Percentiles rank a stretch among this genome's conserved stretches.
phyloP scores from a whole-genome alignment of 2,888 invertebrate genomes.

The Camponotus fellah region DNA sequence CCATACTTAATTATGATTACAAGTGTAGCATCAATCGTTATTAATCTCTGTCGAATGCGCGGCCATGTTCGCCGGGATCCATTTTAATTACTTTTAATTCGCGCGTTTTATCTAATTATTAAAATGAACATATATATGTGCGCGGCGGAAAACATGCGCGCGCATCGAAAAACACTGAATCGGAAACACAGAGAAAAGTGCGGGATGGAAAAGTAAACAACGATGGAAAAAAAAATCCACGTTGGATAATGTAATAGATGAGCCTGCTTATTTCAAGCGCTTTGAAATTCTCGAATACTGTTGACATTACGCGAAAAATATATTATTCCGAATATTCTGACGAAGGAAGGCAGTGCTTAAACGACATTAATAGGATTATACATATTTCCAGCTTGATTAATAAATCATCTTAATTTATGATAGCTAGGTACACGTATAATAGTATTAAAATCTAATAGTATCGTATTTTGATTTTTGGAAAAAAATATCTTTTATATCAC shows the following conservation, averaged over 20 bases:
- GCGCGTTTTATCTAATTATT: constrained; percentile 61
- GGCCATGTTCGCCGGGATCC: constrained; percentile 62
- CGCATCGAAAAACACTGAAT: constrained; percentile 31
- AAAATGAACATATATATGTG: constrained; percentile 54
- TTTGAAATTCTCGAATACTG: constrained; percentile 12
- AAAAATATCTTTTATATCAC: neutral
- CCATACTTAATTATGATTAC: constrained; percentile 71
- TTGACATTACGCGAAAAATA: neutral
- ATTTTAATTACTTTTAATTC: constrained; percentile 70
- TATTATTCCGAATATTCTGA: neutral
- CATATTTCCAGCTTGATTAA: neutral
- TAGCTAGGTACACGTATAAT: neutral
- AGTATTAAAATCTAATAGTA: neutral
- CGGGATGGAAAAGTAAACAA: constrained; percentile 27
- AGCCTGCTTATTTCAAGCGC: constrained; percentile 36
- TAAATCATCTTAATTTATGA: neutral
- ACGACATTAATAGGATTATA: neutral
- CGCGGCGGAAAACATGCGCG: constrained; percentile 32
- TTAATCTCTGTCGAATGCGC: constrained; percentile 63
- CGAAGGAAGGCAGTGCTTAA: neutral
- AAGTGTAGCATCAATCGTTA: constrained; percentile 70
- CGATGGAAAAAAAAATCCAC: constrained; percentile 22
- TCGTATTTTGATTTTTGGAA: neutral
- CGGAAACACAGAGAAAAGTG: constrained; percentile 1
- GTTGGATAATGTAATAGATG: constrained; percentile 32